Evolutionary conservation across 2,888 invertebrate species (phyloP).

Genomic region (Agrochola circellaris): DNA sequence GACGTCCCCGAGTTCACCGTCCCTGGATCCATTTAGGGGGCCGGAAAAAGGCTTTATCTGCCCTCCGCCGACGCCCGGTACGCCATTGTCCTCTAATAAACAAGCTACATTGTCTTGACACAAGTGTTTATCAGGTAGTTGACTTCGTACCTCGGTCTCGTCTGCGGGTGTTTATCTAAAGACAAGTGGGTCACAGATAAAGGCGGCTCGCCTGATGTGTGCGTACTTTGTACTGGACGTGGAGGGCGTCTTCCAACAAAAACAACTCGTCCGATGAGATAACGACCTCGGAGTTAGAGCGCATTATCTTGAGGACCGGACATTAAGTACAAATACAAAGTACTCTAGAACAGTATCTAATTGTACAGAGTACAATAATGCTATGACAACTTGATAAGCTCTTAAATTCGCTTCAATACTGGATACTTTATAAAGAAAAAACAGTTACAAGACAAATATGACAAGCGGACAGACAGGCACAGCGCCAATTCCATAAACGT

Average conservation of each 20-base stretch:
- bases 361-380: slow-evolving; percentile 1
- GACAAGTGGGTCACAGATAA: slow-evolving; percentile 55
- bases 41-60: too few species aligned
- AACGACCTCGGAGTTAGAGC: slow-evolving; percentile 16
- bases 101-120: slow-evolving; percentile 16
- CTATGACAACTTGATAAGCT: not conserved
- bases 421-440: slow-evolving; percentile 4
- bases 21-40: too few species aligned
- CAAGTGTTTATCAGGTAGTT: slow-evolving; percentile 34
- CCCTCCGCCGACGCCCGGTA: too few species aligned
- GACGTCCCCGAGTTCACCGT: too few species aligned
- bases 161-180: slow-evolving; percentile 42
- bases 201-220: slow-evolving; percentile 47
- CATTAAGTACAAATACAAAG: slow-evolving; percentile 6
- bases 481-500: slow-evolving; percentile 32
- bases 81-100: slow-evolving; percentile 16
- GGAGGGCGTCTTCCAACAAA: slow-evolving; percentile 45
- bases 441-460: slow-evolving; percentile 20
- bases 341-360: slow-evolving; percentile 3
- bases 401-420: not conserved
- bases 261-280: slow-evolving; percentile 37
- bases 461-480: slow-evolving; percentile 5
- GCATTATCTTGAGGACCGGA: slow-evolving; percentile 41
- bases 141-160: slow-evolving; percentile 6
- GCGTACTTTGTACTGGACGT: slow-evolving; percentile 47